Conservation (phyloP, 2,113 vertebrate genomes). For the Gopherus flavomarginatus region DNA sequence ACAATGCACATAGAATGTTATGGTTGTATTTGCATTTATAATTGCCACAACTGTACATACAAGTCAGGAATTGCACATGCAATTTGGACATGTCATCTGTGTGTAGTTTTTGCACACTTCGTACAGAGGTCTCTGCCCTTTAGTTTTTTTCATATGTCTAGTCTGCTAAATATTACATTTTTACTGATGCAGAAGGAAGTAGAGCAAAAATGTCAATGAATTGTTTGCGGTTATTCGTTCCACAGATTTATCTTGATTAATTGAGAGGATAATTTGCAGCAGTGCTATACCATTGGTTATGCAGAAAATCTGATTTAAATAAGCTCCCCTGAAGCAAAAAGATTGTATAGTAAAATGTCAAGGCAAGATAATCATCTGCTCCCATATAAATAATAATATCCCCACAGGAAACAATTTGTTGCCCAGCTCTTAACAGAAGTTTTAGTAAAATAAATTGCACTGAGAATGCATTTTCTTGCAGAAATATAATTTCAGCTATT, state of each 20-base stretch:
- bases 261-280: background rate
- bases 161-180: background rate
- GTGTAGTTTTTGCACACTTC: background rate
- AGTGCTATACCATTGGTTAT: background rate
- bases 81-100: background rate
- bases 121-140: background rate
- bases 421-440: background rate
- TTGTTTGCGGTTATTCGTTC: background rate
- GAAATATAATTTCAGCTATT: background rate
- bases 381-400: background rate
- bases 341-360: background rate
- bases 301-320: background rate
- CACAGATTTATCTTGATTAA: background rate
- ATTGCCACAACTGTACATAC: background rate
- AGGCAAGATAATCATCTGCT: background rate
- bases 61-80: background rate
- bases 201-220: background rate
- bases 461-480: background rate
- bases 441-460: background rate
- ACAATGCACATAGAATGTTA: background rate
- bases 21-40: background rate
- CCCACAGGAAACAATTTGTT: background rate
- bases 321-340: background rate
- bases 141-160: accelerated
- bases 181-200: background rate